Conservation (phyloP, 1,140 invertebrate genomes). For the Anagrus nilaparvatae region DNA sequence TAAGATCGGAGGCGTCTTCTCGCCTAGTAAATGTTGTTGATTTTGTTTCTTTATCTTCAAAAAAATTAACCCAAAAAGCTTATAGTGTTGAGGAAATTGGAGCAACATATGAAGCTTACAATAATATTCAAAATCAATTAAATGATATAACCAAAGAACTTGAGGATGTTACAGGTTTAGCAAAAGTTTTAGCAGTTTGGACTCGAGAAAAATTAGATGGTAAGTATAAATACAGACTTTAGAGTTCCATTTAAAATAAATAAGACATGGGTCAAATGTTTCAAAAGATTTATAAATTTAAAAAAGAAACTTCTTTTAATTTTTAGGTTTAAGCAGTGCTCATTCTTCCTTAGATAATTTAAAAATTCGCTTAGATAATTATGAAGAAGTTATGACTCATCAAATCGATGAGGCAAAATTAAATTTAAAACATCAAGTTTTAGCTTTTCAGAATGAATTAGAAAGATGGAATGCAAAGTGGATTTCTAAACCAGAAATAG, state of each 20-base stretch:
- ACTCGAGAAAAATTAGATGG: slow-evolving; percentile 39
- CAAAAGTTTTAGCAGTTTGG: slow-evolving; percentile 37
- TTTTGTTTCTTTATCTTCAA: slow-evolving; percentile 31
- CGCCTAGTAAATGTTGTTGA: slow-evolving; percentile 31
- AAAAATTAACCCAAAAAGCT: slow-evolving; percentile 33
- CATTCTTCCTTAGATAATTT: slow-evolving; percentile 71
- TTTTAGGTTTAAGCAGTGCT: slow-evolving; percentile 41
- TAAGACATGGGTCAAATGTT: too few relatives aligned
- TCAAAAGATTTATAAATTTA: slow-evolving; percentile 40
- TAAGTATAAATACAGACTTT: slow-evolving; percentile 6
- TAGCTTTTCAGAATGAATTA: slow-evolving; percentile 33
- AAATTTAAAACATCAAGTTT: slow-evolving; percentile 33
- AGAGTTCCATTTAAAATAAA: too few relatives aligned
- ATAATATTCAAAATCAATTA: slow-evolving; percentile 30
- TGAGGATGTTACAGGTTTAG: slow-evolving; percentile 29
- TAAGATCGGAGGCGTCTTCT: slow-evolving; percentile 51
- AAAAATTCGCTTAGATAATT: slow-evolving; percentile 60
- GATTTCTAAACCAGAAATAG: slow-evolving; percentile 27
- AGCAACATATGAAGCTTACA: slow-evolving; percentile 32
- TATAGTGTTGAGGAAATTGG: slow-evolving; percentile 37
- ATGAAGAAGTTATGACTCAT: slow-evolving; percentile 60
- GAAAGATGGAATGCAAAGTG: slow-evolving; percentile 37
- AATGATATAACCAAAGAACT: slow-evolving; percentile 29
- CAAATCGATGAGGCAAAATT: slow-evolving; percentile 47
- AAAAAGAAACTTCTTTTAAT: slow-evolving; percentile 35